Evolutionary conservation across 2,888 invertebrate species (phyloP), one percentile per base, ranked within the genome.

Genomic region (Nasonia oneida): DNA sequence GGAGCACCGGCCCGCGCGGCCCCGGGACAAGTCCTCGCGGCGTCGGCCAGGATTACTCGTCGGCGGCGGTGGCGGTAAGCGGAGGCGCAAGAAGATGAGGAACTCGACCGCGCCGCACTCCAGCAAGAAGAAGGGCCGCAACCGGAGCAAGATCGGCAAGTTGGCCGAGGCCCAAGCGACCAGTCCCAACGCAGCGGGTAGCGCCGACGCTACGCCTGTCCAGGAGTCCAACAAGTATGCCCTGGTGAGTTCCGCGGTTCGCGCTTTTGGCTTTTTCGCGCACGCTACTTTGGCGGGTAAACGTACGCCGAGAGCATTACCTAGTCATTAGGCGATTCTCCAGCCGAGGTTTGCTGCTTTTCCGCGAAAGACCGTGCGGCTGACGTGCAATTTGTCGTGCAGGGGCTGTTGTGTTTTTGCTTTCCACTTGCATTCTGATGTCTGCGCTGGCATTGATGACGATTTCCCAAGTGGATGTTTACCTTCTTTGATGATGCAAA

Each of bases 61-160:
- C 57, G 23, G 18, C 74, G 61, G 39, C 37, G 53, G 74, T 23
- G 64, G 47, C 47, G 77, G 18, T 67, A 67, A 33, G 61, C 50
- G 77, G 2, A 77, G 78, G 15, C 84, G 87, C 42, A 70, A 37
- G 33, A 86, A 18, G 12, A 87, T 87, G 87, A 79, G 75, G 57
- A 90, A 85, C 61, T 90, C 92, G 90, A 91, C 91, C 84, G 91
- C 92, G n/a, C 91, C 92, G 3, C 92, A 91, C 39, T 91, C 91
- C 5, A 92, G 92, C 84, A 93, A 93, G 88, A 93, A 92, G 78
- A 93, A 93, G 83, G 91, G 92, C 33, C 89, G 93, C 73, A 93
- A 89, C 75, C 70, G 82, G 70, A 82, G 78, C 67, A 86, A 86
- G 15, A 64, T 83, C n/a, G 70, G 78, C 18, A 78, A 78, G 61